Evolutionary conservation across 2,113 vertebrate species (phyloP).

Genomic region (Maylandia zebra): DNA sequence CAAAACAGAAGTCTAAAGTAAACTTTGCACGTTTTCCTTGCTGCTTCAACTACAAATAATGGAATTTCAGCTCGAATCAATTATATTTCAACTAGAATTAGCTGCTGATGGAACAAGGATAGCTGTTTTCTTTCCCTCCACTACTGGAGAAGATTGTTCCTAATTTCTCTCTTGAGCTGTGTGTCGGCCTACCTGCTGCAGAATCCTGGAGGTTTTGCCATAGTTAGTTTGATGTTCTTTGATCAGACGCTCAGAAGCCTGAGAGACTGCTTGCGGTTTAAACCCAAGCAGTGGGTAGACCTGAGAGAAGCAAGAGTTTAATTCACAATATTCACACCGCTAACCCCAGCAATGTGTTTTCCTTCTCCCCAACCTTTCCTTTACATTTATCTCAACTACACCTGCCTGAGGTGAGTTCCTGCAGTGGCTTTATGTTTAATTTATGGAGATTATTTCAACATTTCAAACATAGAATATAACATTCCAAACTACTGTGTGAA

Average conservation of each 20-base stretch:
- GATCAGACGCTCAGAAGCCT: conserved; percentile 61
- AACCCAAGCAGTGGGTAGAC: conserved; percentile 51
- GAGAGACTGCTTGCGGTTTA: neutral
- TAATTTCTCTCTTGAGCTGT: fast-evolving
- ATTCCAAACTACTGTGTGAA: neutral
- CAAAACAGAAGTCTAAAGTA: neutral
- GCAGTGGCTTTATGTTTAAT: neutral
- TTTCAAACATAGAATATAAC: neutral
- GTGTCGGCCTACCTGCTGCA: conserved; percentile 65
- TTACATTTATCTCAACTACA: neutral
- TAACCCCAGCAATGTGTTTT: neutral
- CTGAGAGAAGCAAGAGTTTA: conserved; percentile 24
- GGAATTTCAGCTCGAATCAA: neutral
- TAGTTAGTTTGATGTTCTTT: conserved; percentile 61
- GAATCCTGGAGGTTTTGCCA: conserved; percentile 50
- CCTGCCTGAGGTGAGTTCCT: neutral
- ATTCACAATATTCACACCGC: neutral
- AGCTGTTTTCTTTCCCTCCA: fast-evolving
- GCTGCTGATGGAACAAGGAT: neutral
- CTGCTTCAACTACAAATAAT: neutral
- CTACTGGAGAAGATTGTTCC: neutral
- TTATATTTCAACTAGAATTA: fast-evolving
- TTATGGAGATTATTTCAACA: neutral
- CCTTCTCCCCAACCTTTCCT: neutral
- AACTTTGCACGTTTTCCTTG: neutral